Percentiles rank a stretch among this genome's conserved stretches.
Evolutionary conservation across 1,140 invertebrate species (phyloP).

Genomic region (Drosophila athabasca): DNA sequence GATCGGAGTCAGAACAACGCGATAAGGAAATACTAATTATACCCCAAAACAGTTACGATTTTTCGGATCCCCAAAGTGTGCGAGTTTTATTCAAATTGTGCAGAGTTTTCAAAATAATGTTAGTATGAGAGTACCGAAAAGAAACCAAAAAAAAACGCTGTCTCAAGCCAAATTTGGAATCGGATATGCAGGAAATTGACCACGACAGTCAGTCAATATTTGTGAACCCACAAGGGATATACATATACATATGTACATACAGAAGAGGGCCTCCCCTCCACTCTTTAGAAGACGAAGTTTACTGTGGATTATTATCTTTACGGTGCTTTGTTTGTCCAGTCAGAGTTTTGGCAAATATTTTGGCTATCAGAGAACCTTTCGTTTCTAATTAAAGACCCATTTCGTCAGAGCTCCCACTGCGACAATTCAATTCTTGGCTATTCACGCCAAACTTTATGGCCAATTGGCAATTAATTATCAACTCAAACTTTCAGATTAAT

Average conservation of each 20-base stretch:
- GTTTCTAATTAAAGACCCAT: constrained; percentile 12
- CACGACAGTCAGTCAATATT: constrained; percentile 15
- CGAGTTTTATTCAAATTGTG: constrained; percentile 46
- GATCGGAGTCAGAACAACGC: constrained; percentile 63
- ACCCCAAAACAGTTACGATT: not conserved
- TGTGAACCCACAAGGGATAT: constrained; percentile 7
- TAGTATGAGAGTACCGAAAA: constrained; percentile 32
- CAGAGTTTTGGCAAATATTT: constrained; percentile 9
- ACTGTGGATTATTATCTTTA: not conserved
- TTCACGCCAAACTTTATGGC: constrained; percentile 36
- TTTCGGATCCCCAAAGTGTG: constrained; percentile 22
- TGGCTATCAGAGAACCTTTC: not conserved
- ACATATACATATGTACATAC: not conserved
- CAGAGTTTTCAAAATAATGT: constrained; percentile 53
- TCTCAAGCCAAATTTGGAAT: constrained; percentile 22
- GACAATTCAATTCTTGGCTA: constrained; percentile 28
- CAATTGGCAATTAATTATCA: constrained; percentile 65
- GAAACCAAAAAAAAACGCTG: constrained; percentile 5
- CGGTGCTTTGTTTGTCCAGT: constrained; percentile 7
- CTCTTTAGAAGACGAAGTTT: not conserved
- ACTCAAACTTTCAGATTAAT: constrained; percentile 71
- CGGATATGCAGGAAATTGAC: constrained; percentile 9
- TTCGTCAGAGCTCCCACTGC: constrained; percentile 16
- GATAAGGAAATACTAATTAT: constrained; percentile 23
- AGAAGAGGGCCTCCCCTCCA: too few species aligned